These are phyloP conservation scores for Diarsia dahlii DNA, from an alignment of 2,888 invertebrate genomes.

Conservation along the genomic window DNA sequence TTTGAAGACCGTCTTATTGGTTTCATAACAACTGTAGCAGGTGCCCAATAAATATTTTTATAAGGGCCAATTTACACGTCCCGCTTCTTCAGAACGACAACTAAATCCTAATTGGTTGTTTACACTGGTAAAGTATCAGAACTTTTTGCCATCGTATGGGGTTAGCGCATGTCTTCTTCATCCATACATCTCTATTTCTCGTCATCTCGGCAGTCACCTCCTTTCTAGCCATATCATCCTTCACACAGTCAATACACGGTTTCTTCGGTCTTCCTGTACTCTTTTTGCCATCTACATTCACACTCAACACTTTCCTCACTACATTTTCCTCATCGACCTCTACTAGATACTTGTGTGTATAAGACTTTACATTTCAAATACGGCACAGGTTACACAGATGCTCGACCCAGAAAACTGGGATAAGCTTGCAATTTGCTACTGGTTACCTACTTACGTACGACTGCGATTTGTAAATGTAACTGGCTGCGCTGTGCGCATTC, in stretches of 20 bases:
- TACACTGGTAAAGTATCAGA: conserved; percentile 7
- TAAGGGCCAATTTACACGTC: conserved; percentile 20
- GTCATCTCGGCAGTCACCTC: too few relatives aligned
- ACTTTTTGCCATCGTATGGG: too few relatives aligned
- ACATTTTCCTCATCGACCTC: not conserved
- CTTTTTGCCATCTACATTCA: too few relatives aligned
- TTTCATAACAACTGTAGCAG: not conserved
- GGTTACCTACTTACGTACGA: conserved; percentile 19
- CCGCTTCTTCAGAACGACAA: not conserved
- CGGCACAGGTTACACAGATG: conserved; percentile 16
- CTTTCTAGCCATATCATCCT: too few relatives aligned
- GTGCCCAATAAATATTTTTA: conserved; percentile 6
- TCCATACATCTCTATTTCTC: too few relatives aligned
- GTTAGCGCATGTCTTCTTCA: too few relatives aligned
- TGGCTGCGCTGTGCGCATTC: not conserved
- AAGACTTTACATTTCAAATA: conserved; percentile 13
- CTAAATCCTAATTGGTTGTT: conserved; percentile 29
- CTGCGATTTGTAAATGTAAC: conserved; percentile 29
- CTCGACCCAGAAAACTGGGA: conserved; percentile 36
- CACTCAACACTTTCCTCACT: too few relatives aligned
- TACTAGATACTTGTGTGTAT: conserved; percentile 7
- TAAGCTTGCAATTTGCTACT: conserved; percentile 42
- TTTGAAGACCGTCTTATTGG: not conserved
- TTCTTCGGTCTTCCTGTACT: too few relatives aligned
- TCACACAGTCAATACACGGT: too few relatives aligned